phyloP scores from a whole-genome alignment of 1,140 invertebrate genomes.

The Hylaeus anthracinus region DNA sequence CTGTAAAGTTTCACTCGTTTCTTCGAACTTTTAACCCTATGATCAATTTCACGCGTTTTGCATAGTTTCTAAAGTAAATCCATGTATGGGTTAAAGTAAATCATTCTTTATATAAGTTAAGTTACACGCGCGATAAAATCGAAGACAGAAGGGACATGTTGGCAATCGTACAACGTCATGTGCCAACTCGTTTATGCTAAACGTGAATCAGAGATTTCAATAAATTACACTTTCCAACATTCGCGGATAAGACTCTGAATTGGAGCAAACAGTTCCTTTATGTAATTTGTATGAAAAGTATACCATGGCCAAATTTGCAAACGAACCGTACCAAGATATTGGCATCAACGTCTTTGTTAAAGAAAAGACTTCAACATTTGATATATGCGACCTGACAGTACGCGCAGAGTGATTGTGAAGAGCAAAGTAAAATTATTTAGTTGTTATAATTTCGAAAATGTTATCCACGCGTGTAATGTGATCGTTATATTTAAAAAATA shows the following conservation, averaged over 20 bases:
- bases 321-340: not conserved
- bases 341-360: not conserved
- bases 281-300: no score
- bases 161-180: conserved; percentile 9
- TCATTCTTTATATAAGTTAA: not conserved
- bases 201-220: not conserved
- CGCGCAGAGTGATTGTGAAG: no score
- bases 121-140: not conserved
- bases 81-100: no score
- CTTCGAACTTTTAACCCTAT: no score
- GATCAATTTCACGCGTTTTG: no score
- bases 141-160: not conserved
- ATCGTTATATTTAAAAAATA: no score
- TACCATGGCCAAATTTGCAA: not conserved
- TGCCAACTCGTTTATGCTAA: conserved; percentile 11
- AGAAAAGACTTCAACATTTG: not conserved
- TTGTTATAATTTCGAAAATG: no score
- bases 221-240: not conserved
- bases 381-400: no score
- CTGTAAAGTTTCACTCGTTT: no score
- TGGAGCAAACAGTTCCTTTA: not conserved
- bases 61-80: no score
- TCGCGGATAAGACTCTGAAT: not conserved
- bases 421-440: no score
- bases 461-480: no score